Conservation (phyloP, 1,140 invertebrate species). For the Centruroides sculpturatus region DNA sequence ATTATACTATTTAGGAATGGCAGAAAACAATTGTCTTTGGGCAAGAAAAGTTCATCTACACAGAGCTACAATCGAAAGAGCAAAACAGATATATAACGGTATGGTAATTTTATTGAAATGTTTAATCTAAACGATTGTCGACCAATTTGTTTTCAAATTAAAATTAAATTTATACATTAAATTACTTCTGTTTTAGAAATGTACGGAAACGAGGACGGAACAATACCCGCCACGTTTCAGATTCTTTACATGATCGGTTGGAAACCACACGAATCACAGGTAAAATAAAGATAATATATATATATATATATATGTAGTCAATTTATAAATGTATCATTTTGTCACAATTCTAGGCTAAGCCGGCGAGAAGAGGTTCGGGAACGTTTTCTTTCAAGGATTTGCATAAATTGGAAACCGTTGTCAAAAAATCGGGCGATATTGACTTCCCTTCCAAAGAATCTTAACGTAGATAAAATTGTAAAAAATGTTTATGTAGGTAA, state of each 20-base stretch:
- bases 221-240: constrained; percentile 87
- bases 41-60: constrained; percentile 49
- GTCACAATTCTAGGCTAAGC: constrained; percentile 21
- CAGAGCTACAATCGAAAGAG: constrained; percentile 68
- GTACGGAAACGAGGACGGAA: constrained; percentile 52
- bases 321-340: no score
- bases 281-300: constrained; percentile 14
- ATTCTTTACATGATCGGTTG: constrained; percentile 93
- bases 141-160: no score
- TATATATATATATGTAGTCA: not conserved
- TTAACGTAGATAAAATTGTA: no score
- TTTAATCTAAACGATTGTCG: no score
- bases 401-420: constrained; percentile 23
- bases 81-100: constrained; percentile 76
- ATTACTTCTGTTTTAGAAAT: constrained; percentile 34
- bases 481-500: no score
- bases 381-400: constrained; percentile 40
- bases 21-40: constrained; percentile 77
- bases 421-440: not conserved
- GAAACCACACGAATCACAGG: constrained; percentile 81
- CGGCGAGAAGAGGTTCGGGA: constrained; percentile 26
- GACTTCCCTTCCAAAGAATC: no score
- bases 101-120: not conserved
- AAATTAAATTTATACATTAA: no score
- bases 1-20: constrained; percentile 41